Conservation (phyloP, 2,888 invertebrate genomes). For the Platycheirus rosarum region DNA sequence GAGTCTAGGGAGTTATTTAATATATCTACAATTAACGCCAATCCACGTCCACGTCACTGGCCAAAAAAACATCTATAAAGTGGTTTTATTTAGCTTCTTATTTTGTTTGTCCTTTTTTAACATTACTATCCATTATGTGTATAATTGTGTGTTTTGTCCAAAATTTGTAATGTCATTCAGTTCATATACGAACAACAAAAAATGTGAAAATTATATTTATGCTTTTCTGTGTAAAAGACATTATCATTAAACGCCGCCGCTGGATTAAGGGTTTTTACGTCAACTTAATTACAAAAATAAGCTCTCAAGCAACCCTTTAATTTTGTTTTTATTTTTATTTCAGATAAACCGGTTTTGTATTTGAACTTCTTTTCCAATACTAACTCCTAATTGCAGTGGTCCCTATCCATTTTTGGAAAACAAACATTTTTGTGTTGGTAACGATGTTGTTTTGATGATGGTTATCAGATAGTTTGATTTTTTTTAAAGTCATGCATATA, state of each 20-base stretch:
- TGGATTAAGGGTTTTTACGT: conserved; percentile 62
- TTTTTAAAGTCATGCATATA: no score
- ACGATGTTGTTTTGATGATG: conserved; percentile 63
- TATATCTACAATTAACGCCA: conserved; percentile 29
- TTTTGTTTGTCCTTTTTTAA: conserved; percentile 9
- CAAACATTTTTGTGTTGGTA: conserved; percentile 53
- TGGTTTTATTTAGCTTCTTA: not conserved
- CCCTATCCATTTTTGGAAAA: conserved; percentile 47
- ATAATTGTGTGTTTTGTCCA: conserved; percentile 40
- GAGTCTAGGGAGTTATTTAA: conserved; percentile 15
- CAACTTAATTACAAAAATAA: conserved; percentile 31
- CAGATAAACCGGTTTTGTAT: conserved; percentile 70
- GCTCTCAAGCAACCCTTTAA: conserved; percentile 48
- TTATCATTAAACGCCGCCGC: conserved; percentile 54
- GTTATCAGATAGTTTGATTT: conserved; percentile 59
- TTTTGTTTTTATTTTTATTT: conserved; percentile 60
- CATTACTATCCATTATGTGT: conserved; percentile 30
- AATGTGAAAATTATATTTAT: conserved; percentile 2
- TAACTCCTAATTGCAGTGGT: conserved; percentile 35
- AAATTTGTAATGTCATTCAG: conserved; percentile 40
- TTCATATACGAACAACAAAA: not conserved
- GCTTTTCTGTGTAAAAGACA: conserved; percentile 55
- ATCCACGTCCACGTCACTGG: conserved; percentile 60
- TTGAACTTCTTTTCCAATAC: conserved; percentile 28
- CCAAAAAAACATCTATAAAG: conserved; percentile 26